Base-by-base conservation (phyloP, 2,888 invertebrate genomes). In the Acronicta psi region DNA sequence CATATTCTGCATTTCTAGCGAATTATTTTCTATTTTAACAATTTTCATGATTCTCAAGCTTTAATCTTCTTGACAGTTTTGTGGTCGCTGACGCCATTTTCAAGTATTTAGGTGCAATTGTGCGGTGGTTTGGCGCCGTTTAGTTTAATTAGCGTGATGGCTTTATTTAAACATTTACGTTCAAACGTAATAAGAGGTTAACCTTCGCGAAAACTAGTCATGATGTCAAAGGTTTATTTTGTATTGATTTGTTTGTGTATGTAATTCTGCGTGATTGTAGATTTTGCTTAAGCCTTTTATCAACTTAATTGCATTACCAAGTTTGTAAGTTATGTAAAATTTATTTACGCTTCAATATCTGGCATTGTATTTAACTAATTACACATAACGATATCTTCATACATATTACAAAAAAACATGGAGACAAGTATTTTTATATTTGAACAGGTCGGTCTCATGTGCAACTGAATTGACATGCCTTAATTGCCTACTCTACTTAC, bases 111-210 rank as follows among this genome's bases (percentile, higher is more conserved):
- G 46, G 52, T 59, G 54, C 38, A 59, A 59, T 73, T 70, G 42
- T 51, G 60, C 52, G 59, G 47, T 44, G n/a, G 41, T 61, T 63
- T 60, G 58, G 51, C 41, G 52, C 31, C 37, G 59, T 65, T 50
- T 36, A 23, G 65, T 60, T 41, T 57, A 70, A 75, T 78, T 67
- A 56, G 38, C 38, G 20, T 45, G 46, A 77, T 78, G 75, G 40
- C 73, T 77, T 73, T 53, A 73, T 75, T 74, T 47, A 49, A 54
- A 49, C 54, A 43, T 51, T 54, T 38, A 53, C 45, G 38, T 43
- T 53, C 29, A 13, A 43, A 43, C 16, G 50, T 31, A 31, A 42
- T 54, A 18, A 13, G 34, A 17, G 42, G 34, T 29, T 29, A 23
- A 43, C 44, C 34, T 70, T 59, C 20, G 25, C n/a, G 8, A 17